Evolutionary conservation across 2,888 invertebrate species (phyloP).

Genomic region (Dicyrtomina minuta): DNA sequence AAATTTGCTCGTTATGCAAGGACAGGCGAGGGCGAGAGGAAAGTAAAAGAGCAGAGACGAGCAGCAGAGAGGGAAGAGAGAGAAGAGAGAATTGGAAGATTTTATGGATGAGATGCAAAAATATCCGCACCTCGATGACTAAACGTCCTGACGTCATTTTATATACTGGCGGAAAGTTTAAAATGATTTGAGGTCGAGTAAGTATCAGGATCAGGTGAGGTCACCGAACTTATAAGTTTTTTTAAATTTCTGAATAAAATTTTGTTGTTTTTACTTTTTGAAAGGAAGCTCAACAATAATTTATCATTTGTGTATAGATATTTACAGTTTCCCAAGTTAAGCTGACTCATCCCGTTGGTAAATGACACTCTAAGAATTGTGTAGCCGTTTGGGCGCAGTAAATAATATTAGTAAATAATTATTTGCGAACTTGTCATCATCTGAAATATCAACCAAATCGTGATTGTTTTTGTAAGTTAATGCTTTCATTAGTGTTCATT

Average conservation of each 20-base stretch:
- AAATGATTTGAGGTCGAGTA: conserved; percentile 21
- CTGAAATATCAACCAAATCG: neutral
- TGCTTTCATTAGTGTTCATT: neutral
- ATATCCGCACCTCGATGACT: no score
- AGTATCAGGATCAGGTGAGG: conserved; percentile 15
- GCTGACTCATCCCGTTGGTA: conserved; percentile 8
- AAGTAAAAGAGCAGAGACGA: no score
- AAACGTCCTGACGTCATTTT: conserved; percentile 15
- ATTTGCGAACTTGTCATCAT: conserved; percentile 15
- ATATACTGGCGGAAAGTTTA: neutral
- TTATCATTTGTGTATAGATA: no score
- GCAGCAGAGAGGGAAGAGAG: no score
- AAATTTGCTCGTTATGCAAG: no score
- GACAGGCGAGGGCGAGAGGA: no score
- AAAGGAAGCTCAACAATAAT: no score
- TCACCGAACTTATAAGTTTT: conserved; percentile 18
- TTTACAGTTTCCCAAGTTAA: neutral
- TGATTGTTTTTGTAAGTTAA: conserved; percentile 5
- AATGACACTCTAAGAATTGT: conserved; percentile 2
- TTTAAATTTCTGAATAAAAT: neutral
- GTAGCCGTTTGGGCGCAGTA: conserved; percentile 13
- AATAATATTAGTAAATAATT: neutral
- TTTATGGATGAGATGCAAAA: neutral
- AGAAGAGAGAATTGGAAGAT: no score
- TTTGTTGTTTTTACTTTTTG: neutral